Percentiles rank a stretch among this genome's conserved stretches.
phyloP scores from a whole-genome alignment of 23 tunicate species.

The Ciona savignyi region DNA sequence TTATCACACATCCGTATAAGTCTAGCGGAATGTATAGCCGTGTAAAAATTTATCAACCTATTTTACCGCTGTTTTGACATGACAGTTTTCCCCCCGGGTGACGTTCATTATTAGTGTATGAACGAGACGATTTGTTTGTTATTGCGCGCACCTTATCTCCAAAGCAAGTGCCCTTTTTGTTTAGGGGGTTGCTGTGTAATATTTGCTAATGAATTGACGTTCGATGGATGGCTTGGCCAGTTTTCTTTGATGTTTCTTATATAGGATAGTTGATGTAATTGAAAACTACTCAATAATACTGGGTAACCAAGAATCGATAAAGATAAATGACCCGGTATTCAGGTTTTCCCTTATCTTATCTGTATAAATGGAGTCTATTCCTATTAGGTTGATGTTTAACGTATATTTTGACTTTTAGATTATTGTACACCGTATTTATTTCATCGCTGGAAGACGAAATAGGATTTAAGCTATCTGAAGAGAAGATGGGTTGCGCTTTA shows the following conservation, averaged over 20 bases:
- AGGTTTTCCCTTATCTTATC: too few relatives aligned
- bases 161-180: not conserved
- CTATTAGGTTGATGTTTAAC: too few relatives aligned
- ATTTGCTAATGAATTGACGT: not conserved
- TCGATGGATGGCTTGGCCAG: not conserved
- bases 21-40: too few relatives aligned
- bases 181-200: not conserved
- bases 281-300: too few relatives aligned
- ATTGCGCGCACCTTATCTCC: not conserved
- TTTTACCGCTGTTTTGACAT: not conserved
- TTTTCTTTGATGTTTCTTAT: not conserved
- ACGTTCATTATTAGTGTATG: not conserved
- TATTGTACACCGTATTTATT: not conserved
- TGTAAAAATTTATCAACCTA: too few relatives aligned
- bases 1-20: too few relatives aligned
- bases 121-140: not conserved
- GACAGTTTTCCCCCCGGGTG: not conserved
- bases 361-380: too few relatives aligned
- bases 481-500: not conserved
- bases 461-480: not conserved
- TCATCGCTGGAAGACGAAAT: not conserved
- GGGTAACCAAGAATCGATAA: too few relatives aligned
- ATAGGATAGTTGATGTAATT: not conserved
- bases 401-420: not conserved
- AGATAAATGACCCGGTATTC: too few relatives aligned